Evolutionary conservation across 1,140 invertebrate genomes (phyloP), one percentile per base, ranked within the genome.

Genomic region (Dinothrombium tinctorium): DNA sequence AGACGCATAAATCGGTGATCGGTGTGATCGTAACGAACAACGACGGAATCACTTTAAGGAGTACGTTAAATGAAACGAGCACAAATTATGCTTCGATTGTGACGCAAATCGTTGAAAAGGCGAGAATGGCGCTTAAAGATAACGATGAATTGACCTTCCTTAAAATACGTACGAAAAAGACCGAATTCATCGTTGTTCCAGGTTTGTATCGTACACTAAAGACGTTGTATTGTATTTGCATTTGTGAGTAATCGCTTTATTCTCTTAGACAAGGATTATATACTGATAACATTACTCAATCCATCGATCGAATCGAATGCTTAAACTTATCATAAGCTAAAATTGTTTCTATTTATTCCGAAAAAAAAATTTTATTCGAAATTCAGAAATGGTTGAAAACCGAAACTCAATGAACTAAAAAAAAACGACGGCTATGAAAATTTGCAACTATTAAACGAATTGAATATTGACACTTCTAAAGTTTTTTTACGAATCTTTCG

Each of bases 61-160:
- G 21, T 12, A 46, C 46, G 1, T 17, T 47, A 3, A 32, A 40
- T 5, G 39, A 42, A 15, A 20, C 25, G 1, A 22, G 22, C 11
- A 19, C 41, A 37, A 42, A 17, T 28, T 42, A 45, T 42, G 40
- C 33, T 1, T 17, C 35, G 12, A 46, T 28, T 23, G 43, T 48
- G n/a, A 19, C 22, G 6, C 19, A 48, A 2, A 44, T 48, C 9
- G 40, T 48, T 22, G 43, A 48, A 19, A 41, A 23, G 12, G 38
- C 42, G 6, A 37, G 38, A 39, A 22, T 31, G n/a, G 44, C 46
- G 12, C 14, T 48, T 1, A 48, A 44, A 19, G 46, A 48, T 14
- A 48, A 47, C 31, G 46, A 46, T 40, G 46, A 48, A 24, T 20
- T 48, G 2, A 47, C 47, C 15, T 48, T 47, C 23, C 28, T 48